Evolutionary conservation across 2,797 vertebrate genomes (phyloP), one percentile per base, ranked within the genome.

Genomic region (Sternarchorhynchus goeldii): DNA sequence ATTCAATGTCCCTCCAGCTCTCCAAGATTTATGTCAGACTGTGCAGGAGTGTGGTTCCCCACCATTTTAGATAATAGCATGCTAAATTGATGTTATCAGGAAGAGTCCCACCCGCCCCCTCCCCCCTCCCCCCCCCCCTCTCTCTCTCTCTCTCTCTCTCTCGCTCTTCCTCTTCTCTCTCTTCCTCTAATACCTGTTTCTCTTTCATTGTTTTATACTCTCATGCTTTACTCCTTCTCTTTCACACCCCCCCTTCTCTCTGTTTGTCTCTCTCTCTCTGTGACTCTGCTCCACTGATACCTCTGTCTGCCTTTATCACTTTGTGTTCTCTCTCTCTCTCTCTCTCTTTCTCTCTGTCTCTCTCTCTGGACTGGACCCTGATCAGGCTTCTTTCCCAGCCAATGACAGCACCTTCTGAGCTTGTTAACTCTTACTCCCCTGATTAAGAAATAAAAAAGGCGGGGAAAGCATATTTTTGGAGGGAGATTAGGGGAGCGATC

Each of bases 11-110:
- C 93, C 93, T 95, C 95, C 96, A 96, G 96, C 97, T 97, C 97
- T 97, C 96, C 93, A 97, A 98, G 96, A 98, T 99, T 98, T 98
- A 98, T 98, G 97, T 98, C 96, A 98, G 96, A 96, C 96, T 96
- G 97, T 96, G 95, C 95, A 94, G 93, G 95, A 96, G 94, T 95
- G 96, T 96, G 95, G 95, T 97, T 97, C 96, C 96, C 95, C 93
- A 96, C 96, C 95, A 95, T 97, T 97, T 97, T 95, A 97, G 95
- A 98, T 98, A 99, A 99, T 97, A 95, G 95, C 95, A 94, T 96
- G 96, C 96, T 96, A 96, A 96, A 97, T 94, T 95, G 96, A 97
- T 96, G 95, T 95, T 98, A 97, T 98, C 97, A 92, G 94, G 94
- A 93, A 92, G 93, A 95, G 85, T 88, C 91, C 41, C 41, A 45